Conservation (phyloP, 2,113 vertebrate species). For the Odontesthes bonariensis region DNA sequence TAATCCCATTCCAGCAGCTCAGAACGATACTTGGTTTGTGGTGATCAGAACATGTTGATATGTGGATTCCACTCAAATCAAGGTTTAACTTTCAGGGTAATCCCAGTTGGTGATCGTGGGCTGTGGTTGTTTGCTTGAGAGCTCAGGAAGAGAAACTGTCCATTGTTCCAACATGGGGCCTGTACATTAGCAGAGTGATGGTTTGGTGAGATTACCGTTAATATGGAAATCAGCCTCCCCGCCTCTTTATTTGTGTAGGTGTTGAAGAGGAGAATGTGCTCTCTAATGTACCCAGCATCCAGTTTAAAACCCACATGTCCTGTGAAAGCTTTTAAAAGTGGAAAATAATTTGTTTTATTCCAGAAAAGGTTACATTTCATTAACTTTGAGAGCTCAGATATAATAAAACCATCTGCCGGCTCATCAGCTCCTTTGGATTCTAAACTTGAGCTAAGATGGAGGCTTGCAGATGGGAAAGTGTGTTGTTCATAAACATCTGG, state of each 20-base stretch:
- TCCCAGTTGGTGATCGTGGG: background rate
- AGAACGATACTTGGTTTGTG: too few relatives aligned
- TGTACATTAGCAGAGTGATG: conserved; percentile 52
- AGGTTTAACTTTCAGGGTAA: background rate
- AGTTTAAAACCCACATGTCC: too few relatives aligned
- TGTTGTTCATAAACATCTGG: too few relatives aligned
- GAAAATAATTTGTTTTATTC: background rate
- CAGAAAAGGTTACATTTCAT: conserved; percentile 9
- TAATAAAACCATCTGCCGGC: background rate
- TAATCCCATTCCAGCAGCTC: too few relatives aligned
- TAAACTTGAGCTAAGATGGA: too few relatives aligned
- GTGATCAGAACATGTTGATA: too few relatives aligned
- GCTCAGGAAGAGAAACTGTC: background rate
- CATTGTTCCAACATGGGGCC: background rate
- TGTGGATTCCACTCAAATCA: background rate
- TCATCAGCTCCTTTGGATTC: background rate
- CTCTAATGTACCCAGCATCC: conserved; percentile 7
- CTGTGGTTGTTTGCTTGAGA: background rate
- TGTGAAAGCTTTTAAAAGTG: background rate
- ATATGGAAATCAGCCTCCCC: conserved; percentile 68
- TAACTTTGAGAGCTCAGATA: background rate
- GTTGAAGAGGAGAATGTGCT: conserved; percentile 19
- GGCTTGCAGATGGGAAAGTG: too few relatives aligned
- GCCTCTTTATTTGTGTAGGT: conserved; percentile 8
- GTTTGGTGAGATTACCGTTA: conserved; percentile 34